Percentiles rank a stretch among this genome's conserved stretches.
phyloP scores from a whole-genome alignment of 2,888 invertebrate species.

The Spilarctia lutea region DNA sequence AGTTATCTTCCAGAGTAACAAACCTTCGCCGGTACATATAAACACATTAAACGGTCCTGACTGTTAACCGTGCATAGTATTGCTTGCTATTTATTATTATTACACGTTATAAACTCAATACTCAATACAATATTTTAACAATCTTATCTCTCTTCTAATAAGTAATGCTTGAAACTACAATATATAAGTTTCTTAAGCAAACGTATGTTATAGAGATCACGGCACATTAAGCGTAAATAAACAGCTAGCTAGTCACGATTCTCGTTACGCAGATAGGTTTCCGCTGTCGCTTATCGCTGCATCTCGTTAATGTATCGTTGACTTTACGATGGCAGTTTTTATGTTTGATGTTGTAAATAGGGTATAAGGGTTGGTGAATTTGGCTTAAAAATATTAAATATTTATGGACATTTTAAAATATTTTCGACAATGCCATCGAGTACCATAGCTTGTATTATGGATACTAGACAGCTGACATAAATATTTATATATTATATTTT shows the following conservation, averaged over 20 bases:
- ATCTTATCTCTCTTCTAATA: background rate
- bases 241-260: slow-evolving; percentile 28
- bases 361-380: slow-evolving; percentile 13
- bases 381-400: background rate
- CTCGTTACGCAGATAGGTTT: slow-evolving; percentile 25
- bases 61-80: background rate
- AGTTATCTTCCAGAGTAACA: too few relatives aligned
- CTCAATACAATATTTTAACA: slow-evolving; percentile 1
- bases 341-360: slow-evolving; percentile 31
- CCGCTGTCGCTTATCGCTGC: slow-evolving; percentile 43
- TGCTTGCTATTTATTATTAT: background rate
- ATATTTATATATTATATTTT: too few relatives aligned
- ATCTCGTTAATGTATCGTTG: slow-evolving; percentile 36
- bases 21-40: too few relatives aligned
- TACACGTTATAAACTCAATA: background rate
- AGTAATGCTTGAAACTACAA: slow-evolving; percentile 1
- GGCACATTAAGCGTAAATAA: slow-evolving; percentile 26
- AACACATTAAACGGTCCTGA: too few relatives aligned
- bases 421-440: too few relatives aligned
- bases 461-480: too few relatives aligned
- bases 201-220: slow-evolving; percentile 26
- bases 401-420: too few relatives aligned
- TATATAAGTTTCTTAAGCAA: slow-evolving; percentile 12
- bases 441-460: too few relatives aligned
- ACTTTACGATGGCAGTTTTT: slow-evolving; percentile 34